Evolutionary conservation across 2,888 invertebrate genomes (phyloP).

Genomic region (Scaptomyza polygonia): DNA sequence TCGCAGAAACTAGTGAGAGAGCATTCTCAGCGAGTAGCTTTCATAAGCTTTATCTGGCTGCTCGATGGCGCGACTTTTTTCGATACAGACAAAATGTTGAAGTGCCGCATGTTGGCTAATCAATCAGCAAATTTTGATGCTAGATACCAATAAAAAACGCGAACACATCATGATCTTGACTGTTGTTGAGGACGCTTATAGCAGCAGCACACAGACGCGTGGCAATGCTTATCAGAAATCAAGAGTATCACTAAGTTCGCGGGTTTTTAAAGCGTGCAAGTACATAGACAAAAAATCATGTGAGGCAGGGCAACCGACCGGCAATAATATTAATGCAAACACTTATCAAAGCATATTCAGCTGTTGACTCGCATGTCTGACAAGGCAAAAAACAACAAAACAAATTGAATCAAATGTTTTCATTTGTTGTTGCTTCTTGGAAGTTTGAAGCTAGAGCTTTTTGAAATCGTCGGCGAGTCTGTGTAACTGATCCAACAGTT

Average conservation of each 20-base stretch:
- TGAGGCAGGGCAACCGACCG: slow-evolving; percentile 26
- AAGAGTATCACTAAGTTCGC: slow-evolving; percentile 28
- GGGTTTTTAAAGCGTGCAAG: slow-evolving; percentile 20
- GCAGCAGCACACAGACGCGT: slow-evolving; percentile 62
- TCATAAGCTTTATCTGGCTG: slow-evolving; percentile 28
- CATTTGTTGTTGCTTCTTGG: slow-evolving; percentile 32
- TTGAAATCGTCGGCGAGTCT: slow-evolving; percentile 33
- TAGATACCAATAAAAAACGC: slow-evolving; percentile 36
- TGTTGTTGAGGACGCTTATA: slow-evolving; percentile 17
- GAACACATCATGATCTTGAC: slow-evolving; percentile 57
- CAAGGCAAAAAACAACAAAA: slow-evolving; percentile 29
- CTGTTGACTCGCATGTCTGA: slow-evolving; percentile 66
- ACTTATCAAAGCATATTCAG: slow-evolving; percentile 63
- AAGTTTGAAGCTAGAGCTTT: slow-evolving; percentile 18
- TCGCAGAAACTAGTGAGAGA: not conserved
- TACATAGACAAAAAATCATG: slow-evolving; percentile 28
- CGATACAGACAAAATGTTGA: slow-evolving; percentile 14
- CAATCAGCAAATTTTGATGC: slow-evolving; percentile 51
- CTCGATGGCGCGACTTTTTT: slow-evolving; percentile 58
- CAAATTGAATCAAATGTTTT: slow-evolving; percentile 69
- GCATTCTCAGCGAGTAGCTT: slow-evolving; percentile 49
- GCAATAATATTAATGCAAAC: slow-evolving; percentile 13
- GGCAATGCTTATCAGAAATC: slow-evolving; percentile 66
- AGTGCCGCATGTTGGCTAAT: slow-evolving; percentile 44
- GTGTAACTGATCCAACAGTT: slow-evolving; percentile 46